Base-by-base conservation (phyloP, 2,888 invertebrate genomes). In the Acleris cristana region DNA sequence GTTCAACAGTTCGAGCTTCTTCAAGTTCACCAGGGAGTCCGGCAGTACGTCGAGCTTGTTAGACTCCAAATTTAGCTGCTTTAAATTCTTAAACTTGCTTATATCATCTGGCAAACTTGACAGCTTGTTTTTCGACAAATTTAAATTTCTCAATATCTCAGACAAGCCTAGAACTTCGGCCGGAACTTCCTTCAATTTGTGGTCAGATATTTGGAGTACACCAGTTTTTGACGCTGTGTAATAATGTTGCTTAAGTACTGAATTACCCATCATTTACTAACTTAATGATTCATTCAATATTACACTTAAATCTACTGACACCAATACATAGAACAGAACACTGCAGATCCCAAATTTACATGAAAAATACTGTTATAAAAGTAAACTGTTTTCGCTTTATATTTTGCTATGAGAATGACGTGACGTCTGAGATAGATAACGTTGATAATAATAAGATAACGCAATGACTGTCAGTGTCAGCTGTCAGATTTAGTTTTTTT, bases 151-250 rank as follows among this genome's bases (percentile, higher is more conserved):
- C 65, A 99, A 88, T 59, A 95, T 88, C 57, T 94, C 93, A 57
- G 93, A 87, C 66, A 97, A 84, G 69, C 90, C 90, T 14, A 93
- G 86, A 53, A 96, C 88, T 75, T 95, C 95, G 51, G 89, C 86
- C 45, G 96, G 96, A 81, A 96, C 94, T 88, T 96, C 96, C 77
- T 97, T 97, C 63, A 99, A 90, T 78, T 96, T 97, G 67, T 95
- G 94, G 76, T 96, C 95, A 3, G 97, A 96, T 71, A 99, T 92
- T 85, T 98, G 98, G 70, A 99, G 94, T 45, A 98, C 96, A 18
- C 99, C 99, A 21, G 99, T 99, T 92, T 99, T 99, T 78, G 97
- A 96, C 16, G 99, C 99, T 64, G 97, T 99, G 83, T 98, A 98
- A 80, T 98, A 95, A 85, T 99, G 99, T 82, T 97, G 97, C 84